Evolutionary conservation across 2,113 vertebrate genomes (phyloP), one percentile per base, ranked within the genome.

Genomic region (Crotalus viridis): DNA sequence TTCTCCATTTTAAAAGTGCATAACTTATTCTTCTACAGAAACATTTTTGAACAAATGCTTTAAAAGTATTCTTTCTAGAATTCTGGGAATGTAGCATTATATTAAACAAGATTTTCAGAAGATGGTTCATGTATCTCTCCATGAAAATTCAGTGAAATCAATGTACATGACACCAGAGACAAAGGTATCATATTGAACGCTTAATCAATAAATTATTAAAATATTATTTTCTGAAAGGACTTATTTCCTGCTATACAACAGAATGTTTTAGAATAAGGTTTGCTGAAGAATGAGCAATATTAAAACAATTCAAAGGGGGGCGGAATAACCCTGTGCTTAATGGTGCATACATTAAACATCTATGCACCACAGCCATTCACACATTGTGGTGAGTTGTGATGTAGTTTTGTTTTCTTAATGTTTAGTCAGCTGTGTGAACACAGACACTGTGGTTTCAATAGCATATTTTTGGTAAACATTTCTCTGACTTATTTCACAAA

Each of bases 161-260:
- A 81, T 95, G 61, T 94, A 93, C 9, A 85, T 28, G 89, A 59
- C 85, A 52, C 4, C 24, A 94, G 55, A 94, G 33, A 57, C 0
- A 0, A 93, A 51, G 94, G 56, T 88, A 94, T 46, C 74, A 10
- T 95, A 94, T 93, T 54, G 87, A 85, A 85, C 52, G 57, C 12
- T 51, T 64, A 94, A 90, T 95, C 95, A 89, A 94, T 93, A 96
- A 91, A 94, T 94, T 89, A 94, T 17, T 59, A 95, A 61, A 89
- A 64, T 19, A 13, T 51, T 91, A 89, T 93, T 94, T 89, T 94
- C 92, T 91, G 69, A 89, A 91, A 28, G 89, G 89, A 87, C n/a
- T 91, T 56, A 81, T 33, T 39, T 93, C 28, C 28, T 17, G 43
- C 52, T 85, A 33, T 26, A 87, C 26, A 91, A 56, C 89, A 54